Evolutionary conservation across 2,113 vertebrate species (phyloP), one percentile per base, ranked within the genome.

Genomic region (Neopipo cinnamomea): DNA sequence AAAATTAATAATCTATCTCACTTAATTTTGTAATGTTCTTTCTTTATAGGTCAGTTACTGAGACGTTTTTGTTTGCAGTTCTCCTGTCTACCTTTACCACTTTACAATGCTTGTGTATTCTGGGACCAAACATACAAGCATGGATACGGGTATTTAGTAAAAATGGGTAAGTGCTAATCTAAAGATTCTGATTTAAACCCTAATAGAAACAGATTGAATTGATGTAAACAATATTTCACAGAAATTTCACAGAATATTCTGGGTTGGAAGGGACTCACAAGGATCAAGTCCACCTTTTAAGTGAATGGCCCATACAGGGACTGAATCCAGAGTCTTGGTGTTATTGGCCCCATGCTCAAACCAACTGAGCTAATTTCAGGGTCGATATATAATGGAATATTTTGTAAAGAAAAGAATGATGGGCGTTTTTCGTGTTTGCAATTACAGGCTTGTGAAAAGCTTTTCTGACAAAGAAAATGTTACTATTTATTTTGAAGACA

Each of bases 61-160:
- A 99, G 97, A 99, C 99, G 0, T 99, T 99, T 97, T 98, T 99
- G 59, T 98, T 99, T 44, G 98, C 99, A 24, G 98, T 99, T 93
- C 97, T 99, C 19, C 96, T 99, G 77, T 99, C 99, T 79, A 98
- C 98, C 7, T 98, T 99, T 66, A 99, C 99, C 93, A 98, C 99
- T 12, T 95, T 99, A 78, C 98, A 99, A 62, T 99, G 99, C 96
- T 98, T 99, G 39, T 99, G 99, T 96, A 86, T 99, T 70, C 97
- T 99, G 56, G 99, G 99, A 81, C 99, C 99, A 95, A 99, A 99
- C 18, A 50, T 99, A 68, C 99, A 98, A 94, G 98, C 99, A 2
- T 99, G 99, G 99, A 98, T 99, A 84, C 98, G 99, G 80, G 99
- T 99, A 63, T 99, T 99, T 97, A 99, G 98, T 97, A 99, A 98